Percentiles rank a stretch among this genome's conserved stretches.
Evolutionary conservation across 1,140 invertebrate species (phyloP).

Genomic region (Charaxes varanes): DNA sequence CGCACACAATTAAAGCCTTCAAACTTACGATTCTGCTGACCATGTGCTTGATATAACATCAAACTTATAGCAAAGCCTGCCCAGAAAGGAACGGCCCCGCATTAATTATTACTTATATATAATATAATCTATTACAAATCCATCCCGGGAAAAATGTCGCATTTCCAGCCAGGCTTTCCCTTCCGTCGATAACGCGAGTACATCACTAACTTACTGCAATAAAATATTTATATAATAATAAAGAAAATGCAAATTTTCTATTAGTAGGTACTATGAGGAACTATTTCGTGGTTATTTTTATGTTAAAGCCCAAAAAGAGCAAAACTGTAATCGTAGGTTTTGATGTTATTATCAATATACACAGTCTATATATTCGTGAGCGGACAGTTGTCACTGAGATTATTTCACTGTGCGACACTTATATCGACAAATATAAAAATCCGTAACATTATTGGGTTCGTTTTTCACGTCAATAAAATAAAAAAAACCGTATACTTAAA

Average conservation of each 20-base stretch:
- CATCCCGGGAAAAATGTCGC: conserved; percentile 5
- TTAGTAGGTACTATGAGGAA: conserved; percentile 73
- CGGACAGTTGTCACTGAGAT: conserved; percentile 58
- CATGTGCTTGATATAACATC: conserved; percentile 68
- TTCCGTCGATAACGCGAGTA: conserved; percentile 49
- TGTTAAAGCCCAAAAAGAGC: conserved; percentile 38
- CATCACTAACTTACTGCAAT: conserved; percentile 64
- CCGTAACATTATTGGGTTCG: conserved; percentile 22
- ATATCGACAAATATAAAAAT: conserved; percentile 9
- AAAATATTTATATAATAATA: conserved; percentile 63
- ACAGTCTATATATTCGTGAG: conserved; percentile 52
- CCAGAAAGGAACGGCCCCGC: conserved; percentile 24
- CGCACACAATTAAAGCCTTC: conserved; percentile 71
- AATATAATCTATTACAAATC: conserved; percentile 8
- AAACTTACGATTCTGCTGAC: conserved; percentile 56
- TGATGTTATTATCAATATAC: conserved; percentile 69
- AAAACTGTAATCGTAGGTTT: conserved; percentile 41
- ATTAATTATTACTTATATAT: background rate
- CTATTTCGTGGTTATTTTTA: conserved; percentile 68
- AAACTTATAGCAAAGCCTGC: conserved; percentile 41
- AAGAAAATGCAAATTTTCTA: conserved; percentile 72
- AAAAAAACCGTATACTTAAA: conserved; percentile 36
- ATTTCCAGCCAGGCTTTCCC: conserved; percentile 34
- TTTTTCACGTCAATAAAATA: conserved; percentile 30
- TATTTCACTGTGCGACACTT: conserved; percentile 28